Evolutionary conservation across 2,888 invertebrate species (phyloP).

Genomic region (Icerya purchasi): DNA sequence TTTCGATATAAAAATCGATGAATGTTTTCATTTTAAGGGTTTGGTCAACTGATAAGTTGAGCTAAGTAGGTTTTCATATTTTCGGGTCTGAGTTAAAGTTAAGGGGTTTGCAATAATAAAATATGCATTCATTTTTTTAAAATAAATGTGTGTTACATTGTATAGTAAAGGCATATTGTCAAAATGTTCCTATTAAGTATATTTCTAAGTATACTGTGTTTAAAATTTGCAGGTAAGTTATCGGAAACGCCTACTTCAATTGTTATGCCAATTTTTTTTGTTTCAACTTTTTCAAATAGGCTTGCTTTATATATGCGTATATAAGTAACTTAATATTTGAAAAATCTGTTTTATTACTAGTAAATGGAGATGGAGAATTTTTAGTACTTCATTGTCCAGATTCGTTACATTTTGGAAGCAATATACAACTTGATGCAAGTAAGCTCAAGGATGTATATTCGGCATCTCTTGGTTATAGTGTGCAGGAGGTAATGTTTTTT

Average conservation of each 20-base stretch:
- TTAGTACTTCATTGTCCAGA: constrained; percentile 3
- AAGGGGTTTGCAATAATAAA: too few species aligned
- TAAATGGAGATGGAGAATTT: constrained; percentile 5
- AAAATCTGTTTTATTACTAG: neutral
- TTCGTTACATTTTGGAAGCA: neutral
- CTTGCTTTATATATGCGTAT: too few species aligned
- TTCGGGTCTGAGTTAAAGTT: too few species aligned
- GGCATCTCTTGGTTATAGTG: constrained; percentile 4
- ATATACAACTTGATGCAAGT: neutral
- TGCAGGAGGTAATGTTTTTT: constrained; percentile 3
- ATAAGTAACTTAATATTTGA: too few species aligned
- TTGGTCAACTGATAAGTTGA: too few species aligned
- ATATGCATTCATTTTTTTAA: too few species aligned
- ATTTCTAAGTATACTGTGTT: neutral
- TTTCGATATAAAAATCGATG: too few species aligned
- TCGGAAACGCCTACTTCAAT: neutral
- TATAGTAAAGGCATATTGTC: neutral
- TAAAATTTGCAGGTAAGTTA: neutral
- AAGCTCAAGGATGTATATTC: constrained; percentile 5
- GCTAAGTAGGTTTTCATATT: too few species aligned
- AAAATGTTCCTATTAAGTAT: neutral
- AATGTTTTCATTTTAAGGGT: too few species aligned
- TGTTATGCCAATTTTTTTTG: too few species aligned
- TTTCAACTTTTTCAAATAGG: too few species aligned
- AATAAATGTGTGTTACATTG: neutral